These are phyloP conservation scores for Caenorhabditis macrosperma DNA, from an alignment of 2,888 invertebrate genomes.

Conservation along the genomic window DNA sequence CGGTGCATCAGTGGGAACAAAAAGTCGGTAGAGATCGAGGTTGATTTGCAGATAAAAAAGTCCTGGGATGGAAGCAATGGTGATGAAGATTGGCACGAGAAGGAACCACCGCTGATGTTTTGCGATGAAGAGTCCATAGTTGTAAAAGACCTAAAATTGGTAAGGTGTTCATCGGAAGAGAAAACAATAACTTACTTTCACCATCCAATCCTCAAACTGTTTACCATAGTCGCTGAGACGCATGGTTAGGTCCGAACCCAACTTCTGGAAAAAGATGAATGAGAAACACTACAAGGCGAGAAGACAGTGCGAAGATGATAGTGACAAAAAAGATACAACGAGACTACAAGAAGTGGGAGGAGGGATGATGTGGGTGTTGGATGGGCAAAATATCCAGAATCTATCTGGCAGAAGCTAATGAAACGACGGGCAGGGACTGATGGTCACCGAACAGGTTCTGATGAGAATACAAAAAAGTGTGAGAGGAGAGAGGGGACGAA, in stretches of 20 bases:
- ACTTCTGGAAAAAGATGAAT: conserved; percentile 26
- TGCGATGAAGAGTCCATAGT: conserved; percentile 77
- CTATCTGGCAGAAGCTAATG: conserved; percentile 56
- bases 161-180: not conserved
- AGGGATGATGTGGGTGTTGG: conserved; percentile 26
- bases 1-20: conserved; percentile 79
- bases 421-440: conserved; percentile 46
- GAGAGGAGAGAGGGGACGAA: conserved; percentile 21
- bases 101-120: conserved; percentile 73
- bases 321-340: conserved; percentile 14
- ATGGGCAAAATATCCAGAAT: conserved; percentile 51
- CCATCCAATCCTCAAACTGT: conserved; percentile 69
- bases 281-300: not conserved
- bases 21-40: conserved; percentile 78
- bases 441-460: conserved; percentile 52
- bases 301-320: not conserved
- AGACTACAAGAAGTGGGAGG: conserved; percentile 30
- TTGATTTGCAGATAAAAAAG: conserved; percentile 76
- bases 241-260: conserved; percentile 53
- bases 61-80: conserved; percentile 73
- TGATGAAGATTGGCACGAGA: conserved; percentile 63
- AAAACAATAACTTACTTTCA: conserved; percentile 42
- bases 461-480: conserved; percentile 58
- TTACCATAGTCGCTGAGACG: conserved; percentile 61
- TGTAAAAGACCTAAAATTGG: conserved; percentile 64